Evolutionary conservation across 2,888 invertebrate species (phyloP).

Genomic region (Ashinkailepas kermadecensis): DNA sequence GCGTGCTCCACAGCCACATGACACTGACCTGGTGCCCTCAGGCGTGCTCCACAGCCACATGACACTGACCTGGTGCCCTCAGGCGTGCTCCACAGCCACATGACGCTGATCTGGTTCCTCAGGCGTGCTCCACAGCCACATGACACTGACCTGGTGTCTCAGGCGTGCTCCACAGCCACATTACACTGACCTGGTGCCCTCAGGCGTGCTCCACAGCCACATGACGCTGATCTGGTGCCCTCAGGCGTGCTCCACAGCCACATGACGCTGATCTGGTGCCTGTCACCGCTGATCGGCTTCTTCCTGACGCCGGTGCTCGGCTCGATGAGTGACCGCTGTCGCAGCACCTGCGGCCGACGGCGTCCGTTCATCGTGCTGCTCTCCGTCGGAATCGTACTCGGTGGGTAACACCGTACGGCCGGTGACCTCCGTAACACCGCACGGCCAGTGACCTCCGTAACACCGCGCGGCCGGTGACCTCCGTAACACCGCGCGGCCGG

Average conservation of each 20-base stretch:
- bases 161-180: conserved; percentile 73
- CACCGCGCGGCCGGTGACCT: too few species aligned
- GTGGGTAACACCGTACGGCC: conserved; percentile 46
- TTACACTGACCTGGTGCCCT: conserved; percentile 91
- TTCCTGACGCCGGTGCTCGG: conserved; percentile 83
- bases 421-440: too few species aligned
- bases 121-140: conserved; percentile 52
- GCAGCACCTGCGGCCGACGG: conserved; percentile 68
- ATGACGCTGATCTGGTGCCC: conserved; percentile 46
- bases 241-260: conserved; percentile 75
- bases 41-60: conserved; percentile 87
- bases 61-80: conserved; percentile 83
- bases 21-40: neutral
- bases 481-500: too few species aligned
- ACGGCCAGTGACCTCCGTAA: too few species aligned
- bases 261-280: conserved; percentile 93
- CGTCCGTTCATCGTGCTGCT: conserved; percentile 84
- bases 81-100: conserved; percentile 72
- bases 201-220: conserved; percentile 83
- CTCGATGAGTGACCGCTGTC: conserved; percentile 69
- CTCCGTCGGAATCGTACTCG: conserved; percentile 80
- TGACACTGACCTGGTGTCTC: conserved; percentile 56
- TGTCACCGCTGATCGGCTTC: conserved; percentile 89
- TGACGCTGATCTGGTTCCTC: conserved; percentile 78
- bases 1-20: neutral